Conservation (phyloP, 2,888 invertebrate species). For the Phlogophora meticulosa region DNA sequence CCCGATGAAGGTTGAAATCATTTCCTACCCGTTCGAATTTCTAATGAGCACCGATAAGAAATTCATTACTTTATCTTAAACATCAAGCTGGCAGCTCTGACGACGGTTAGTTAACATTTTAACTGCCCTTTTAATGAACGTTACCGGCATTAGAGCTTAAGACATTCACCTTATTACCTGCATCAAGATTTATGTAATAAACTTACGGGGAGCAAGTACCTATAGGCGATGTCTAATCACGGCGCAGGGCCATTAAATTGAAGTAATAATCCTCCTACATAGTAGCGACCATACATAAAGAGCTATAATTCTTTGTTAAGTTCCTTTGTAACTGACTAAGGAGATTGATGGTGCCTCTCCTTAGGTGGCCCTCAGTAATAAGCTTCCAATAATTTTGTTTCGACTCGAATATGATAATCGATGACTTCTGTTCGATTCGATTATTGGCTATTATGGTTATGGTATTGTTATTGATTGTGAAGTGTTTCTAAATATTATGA, state of each 20-base stretch:
- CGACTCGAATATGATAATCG: conserved; percentile 73
- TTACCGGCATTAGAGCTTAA: conserved; percentile 73
- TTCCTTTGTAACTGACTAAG: conserved; percentile 83
- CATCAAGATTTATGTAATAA: conserved; percentile 86
- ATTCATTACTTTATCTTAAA: conserved; percentile 59
- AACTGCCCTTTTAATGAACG: conserved; percentile 76
- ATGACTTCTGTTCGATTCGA: conserved; percentile 76
- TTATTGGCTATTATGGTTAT: conserved; percentile 60
- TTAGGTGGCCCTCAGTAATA: conserved; percentile 88
- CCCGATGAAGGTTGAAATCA: conserved; percentile 10
- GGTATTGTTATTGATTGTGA: conserved; percentile 28
- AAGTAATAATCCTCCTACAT: conserved; percentile 89
- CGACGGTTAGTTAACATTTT: conserved; percentile 71
- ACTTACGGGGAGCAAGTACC: conserved; percentile 76
- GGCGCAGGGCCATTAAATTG: conserved; percentile 84
- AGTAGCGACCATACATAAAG: conserved; percentile 85
- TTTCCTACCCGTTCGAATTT: conserved; percentile 27
- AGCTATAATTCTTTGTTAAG: conserved; percentile 88
- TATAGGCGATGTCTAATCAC: conserved; percentile 88
- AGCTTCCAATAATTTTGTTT: conserved; percentile 81
- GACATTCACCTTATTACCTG: conserved; percentile 78
- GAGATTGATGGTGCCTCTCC: conserved; percentile 88
- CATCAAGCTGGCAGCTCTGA: conserved; percentile 52
- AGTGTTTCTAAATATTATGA: conserved; percentile 34
- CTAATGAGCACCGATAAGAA: conserved; percentile 43